Evolutionary conservation across 1,140 invertebrate species (phyloP), one percentile per base, ranked within the genome.

Genomic region (Hesperophylax magnus): DNA sequence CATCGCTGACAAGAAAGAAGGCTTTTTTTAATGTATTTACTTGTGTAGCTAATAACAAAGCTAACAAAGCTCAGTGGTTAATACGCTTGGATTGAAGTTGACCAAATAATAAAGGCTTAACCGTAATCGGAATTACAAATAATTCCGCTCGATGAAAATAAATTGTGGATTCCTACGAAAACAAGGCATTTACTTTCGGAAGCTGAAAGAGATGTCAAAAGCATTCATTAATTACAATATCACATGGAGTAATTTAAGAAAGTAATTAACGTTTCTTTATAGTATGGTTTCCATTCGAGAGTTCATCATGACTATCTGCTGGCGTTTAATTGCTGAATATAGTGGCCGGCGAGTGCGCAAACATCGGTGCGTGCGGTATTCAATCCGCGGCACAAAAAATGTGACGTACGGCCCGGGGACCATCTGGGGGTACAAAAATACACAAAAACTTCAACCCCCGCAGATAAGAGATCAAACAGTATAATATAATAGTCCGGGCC

Each of bases 391-490:
- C 63, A 31, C 31, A 67, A 67, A 65, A 65, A 67, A 31, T 27
- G 63, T 31, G 63, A 27, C 63, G 61, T 65, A 65, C 61, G 61
- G 56, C 20, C 56, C n/a, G n/a, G 56, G 58, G 58, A 67, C 63
- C 63, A 67, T 67, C 63, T 67, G 63, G 63, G 24, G 18, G 63
- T 67, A 18, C 27, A 67, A 27, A 67, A 67, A 67, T 67, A 67
- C 63, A 67, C 63, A 67, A 67, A 67, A 67, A 67, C 63, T 67
- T 67, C 22, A 67, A 67, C 63, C 63, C 56, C 31, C 63, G 63
- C 63, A 67, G 63, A 67, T 67, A 67, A 67, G 63, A 67, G 63
- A 67, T 14, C 63, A 67, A 67, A 67, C 63, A 31, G 63, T 67
- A 67, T 67, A 67, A 67, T 67, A 67, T 67, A 67, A 67, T 67